These are phyloP conservation scores for Sebastes reedi DNA, from an alignment of 2,797 vertebrate species.

Conservation along the genomic window DNA sequence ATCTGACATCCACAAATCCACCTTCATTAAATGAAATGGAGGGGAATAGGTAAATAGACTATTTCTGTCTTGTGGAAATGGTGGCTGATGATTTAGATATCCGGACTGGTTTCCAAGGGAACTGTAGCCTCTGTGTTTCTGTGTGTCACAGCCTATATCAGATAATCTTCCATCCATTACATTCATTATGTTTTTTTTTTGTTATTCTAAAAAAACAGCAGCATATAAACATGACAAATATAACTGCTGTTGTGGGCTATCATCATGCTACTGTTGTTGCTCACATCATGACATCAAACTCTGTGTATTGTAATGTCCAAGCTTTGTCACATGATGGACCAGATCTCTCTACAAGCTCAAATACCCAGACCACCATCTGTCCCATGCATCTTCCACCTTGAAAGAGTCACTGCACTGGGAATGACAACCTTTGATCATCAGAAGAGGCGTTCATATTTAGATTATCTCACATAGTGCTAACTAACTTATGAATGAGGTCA, in stretches of 20 bases:
- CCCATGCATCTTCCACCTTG: background rate
- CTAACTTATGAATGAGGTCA: slow-evolving; percentile 50
- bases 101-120: slow-evolving; percentile 79
- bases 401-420: background rate
- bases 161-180: background rate
- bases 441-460: slow-evolving; percentile 6
- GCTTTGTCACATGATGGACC: background rate
- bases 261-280: background rate
- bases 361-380: background rate
- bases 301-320: background rate
- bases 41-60: slow-evolving; percentile 35
- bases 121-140: slow-evolving; percentile 53
- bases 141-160: slow-evolving; percentile 33
- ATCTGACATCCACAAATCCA: slow-evolving; percentile 3
- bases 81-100: slow-evolving; percentile 62
- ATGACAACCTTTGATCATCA: background rate
- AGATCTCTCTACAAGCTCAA: background rate
- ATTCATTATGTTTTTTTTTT: background rate
- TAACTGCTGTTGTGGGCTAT: no score
- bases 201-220: background rate
- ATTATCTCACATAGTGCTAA: background rate
- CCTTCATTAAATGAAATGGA: slow-evolving; percentile 31
- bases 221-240: background rate
- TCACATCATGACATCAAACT: background rate
- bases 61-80: slow-evolving; percentile 70